Evolutionary conservation across 2,797 vertebrate species (phyloP).

Genomic region (Spea hammondii): DNA sequence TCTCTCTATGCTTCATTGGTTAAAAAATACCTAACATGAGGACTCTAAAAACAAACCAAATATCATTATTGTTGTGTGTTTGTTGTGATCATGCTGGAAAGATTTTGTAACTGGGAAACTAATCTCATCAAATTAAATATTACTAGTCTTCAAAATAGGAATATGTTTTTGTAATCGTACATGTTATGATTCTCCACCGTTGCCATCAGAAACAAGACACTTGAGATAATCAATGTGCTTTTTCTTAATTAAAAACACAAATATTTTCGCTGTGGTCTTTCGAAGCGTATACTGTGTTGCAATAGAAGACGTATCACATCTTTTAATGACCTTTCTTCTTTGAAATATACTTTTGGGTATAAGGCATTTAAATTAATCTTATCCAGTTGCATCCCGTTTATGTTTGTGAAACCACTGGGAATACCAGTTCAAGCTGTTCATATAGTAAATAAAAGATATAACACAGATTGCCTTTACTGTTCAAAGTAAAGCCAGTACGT

Average conservation of each 20-base stretch:
- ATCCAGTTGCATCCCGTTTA: not conserved
- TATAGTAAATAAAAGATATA: not conserved
- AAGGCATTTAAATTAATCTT: not conserved
- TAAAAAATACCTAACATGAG: too few species aligned
- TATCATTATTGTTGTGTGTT: not conserved
- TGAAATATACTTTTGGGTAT: constrained; percentile 5
- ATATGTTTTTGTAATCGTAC: not conserved
- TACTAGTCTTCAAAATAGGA: not conserved
- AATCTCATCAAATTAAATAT: constrained; percentile 12
- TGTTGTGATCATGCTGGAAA: not conserved
- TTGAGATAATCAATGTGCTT: constrained; percentile 5
- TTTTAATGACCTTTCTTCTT: not conserved
- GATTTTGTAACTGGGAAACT: not conserved
- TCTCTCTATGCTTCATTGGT: too few species aligned
- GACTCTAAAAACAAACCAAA: too few species aligned
- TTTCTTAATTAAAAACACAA: constrained; percentile 6
- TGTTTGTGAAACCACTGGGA: not conserved
- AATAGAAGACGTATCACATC: not conserved
- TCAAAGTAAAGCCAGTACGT: not conserved
- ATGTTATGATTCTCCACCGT: constrained; percentile 6
- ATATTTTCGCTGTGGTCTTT: not conserved
- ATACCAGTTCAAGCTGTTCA: not conserved
- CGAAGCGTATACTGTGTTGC: not conserved
- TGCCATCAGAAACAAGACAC: not conserved
- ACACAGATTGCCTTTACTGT: not conserved